Conservation (phyloP, 2,797 vertebrate genomes). For the Gadopsis bispinosus region DNA sequence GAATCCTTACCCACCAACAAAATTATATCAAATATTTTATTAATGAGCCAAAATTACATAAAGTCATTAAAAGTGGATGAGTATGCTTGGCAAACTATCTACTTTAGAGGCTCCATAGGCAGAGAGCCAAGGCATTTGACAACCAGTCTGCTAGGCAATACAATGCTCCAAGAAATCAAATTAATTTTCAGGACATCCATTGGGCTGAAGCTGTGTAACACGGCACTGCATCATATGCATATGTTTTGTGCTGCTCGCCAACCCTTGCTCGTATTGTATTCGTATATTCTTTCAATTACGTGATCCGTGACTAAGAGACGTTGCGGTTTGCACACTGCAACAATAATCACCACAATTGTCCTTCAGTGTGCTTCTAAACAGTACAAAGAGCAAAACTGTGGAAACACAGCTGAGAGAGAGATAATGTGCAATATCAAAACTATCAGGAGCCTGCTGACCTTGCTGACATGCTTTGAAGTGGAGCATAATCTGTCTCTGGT, state of each 20-base stretch:
- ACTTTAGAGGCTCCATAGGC: slow-evolving; percentile 67
- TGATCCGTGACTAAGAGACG: slow-evolving; percentile 38
- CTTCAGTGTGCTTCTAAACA: slow-evolving; percentile 28
- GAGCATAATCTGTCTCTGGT: slow-evolving; percentile 32
- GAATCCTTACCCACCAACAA: slow-evolving; percentile 75
- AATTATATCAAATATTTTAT: slow-evolving; percentile 82
- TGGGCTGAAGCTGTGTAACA: slow-evolving; percentile 26
- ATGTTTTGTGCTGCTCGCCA: slow-evolving; percentile 2
- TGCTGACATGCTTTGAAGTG: slow-evolving; percentile 38
- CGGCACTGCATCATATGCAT: slow-evolving; percentile 31
- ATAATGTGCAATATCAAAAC: slow-evolving; percentile 15
- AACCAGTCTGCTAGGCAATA: slow-evolving; percentile 60
- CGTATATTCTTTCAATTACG: slow-evolving; percentile 40
- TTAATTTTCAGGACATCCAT: slow-evolving; percentile 24
- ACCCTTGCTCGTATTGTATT: slow-evolving; percentile 32
- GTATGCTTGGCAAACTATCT: slow-evolving; percentile 71
- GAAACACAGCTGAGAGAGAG: slow-evolving; percentile 15
- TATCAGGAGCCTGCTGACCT: slow-evolving; percentile 29
- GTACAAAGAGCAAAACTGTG: slow-evolving; percentile 28
- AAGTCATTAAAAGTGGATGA: slow-evolving; percentile 86
- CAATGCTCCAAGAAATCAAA: slow-evolving; percentile 41
- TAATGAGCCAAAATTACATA: slow-evolving; percentile 83
- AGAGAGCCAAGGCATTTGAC: slow-evolving; percentile 69
- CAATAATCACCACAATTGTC: slow-evolving; percentile 36
- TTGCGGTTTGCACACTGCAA: slow-evolving; percentile 21